Percentiles rank a stretch among this genome's conserved stretches.
Conservation (phyloP, 2,113 vertebrate genomes). For the Erinaceus europaeus region DNA sequence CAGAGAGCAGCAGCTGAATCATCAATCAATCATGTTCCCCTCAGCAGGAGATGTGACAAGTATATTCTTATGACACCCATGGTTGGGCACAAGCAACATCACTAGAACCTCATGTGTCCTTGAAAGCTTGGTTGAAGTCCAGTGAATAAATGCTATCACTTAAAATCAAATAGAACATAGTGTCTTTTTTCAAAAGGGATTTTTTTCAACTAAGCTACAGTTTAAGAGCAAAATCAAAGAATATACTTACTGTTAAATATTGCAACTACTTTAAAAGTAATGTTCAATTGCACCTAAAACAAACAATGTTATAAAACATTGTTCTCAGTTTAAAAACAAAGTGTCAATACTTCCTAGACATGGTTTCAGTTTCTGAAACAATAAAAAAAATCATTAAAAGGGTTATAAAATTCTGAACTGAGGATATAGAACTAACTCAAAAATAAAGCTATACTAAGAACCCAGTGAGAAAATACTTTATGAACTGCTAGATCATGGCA, state of each 20-base stretch:
- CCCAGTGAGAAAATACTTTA: background rate
- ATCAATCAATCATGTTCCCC: background rate
- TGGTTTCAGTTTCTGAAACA: constrained; percentile 33
- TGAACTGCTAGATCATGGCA: background rate
- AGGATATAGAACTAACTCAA: constrained; percentile 9
- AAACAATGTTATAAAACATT: no score
- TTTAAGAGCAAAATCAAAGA: constrained; percentile 17
- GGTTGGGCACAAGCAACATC: background rate
- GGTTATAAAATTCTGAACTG: background rate
- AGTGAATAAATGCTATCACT: background rate
- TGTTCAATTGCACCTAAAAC: background rate
- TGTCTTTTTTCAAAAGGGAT: background rate
- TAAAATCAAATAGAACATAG: constrained; percentile 8
- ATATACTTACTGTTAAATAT: background rate
- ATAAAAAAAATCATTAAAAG: constrained; percentile 1
- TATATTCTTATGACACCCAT: background rate
- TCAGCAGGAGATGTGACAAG: background rate
- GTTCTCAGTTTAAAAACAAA: no score
- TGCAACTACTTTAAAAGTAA: no score
- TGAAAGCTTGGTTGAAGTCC: background rate
- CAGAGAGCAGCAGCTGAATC: background rate
- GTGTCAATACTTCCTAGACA: background rate
- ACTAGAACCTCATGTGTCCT: background rate
- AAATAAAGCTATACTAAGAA: constrained; percentile 11
- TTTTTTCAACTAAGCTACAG: background rate